Evolutionary conservation across 1,140 invertebrate species (phyloP).

Genomic region (Homarus americanus): DNA sequence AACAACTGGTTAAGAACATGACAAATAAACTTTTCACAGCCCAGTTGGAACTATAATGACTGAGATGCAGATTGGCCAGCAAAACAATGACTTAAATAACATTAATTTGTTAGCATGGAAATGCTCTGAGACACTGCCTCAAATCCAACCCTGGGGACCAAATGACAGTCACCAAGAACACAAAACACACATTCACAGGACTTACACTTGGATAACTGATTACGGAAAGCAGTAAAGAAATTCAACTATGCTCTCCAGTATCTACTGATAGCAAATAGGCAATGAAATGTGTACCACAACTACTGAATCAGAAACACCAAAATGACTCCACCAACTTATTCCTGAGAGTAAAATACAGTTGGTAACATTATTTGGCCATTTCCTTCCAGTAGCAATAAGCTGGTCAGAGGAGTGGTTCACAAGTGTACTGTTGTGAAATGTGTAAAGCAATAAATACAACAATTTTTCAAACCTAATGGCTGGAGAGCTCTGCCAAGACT

Average conservation of each 20-base stretch:
- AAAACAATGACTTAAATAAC: conserved; percentile 59
- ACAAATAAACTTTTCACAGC: conserved; percentile 65
- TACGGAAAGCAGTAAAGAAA: conserved; percentile 62
- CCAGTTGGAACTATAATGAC: conserved; percentile 68
- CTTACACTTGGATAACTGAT: conserved; percentile 65
- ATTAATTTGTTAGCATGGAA: conserved; percentile 42
- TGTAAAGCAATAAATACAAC: conserved; percentile 63
- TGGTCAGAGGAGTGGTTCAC: conserved; percentile 54
- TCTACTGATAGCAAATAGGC: conserved; percentile 64
- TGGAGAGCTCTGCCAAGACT: conserved; percentile 58
- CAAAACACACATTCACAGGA: conserved; percentile 66
- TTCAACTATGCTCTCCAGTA: conserved; percentile 56
- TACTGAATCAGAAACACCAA: conserved; percentile 45
- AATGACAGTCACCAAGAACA: conserved; percentile 64
- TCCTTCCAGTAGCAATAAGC: conserved; percentile 50
- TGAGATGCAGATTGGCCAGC: conserved; percentile 65
- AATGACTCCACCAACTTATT: conserved; percentile 28
- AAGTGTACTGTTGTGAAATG: conserved; percentile 53
- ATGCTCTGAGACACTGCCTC: conserved; percentile 57
- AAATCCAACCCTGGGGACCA: conserved; percentile 67
- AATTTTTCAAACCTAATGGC: conserved; percentile 59
- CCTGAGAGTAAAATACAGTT: conserved; percentile 17
- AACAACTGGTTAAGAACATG: conserved; percentile 62
- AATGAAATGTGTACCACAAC: conserved; percentile 54
- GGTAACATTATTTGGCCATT: conserved; percentile 15